Evolutionary conservation across 2,113 vertebrate genomes (phyloP).

Genomic region (Halcyon malimbica): DNA sequence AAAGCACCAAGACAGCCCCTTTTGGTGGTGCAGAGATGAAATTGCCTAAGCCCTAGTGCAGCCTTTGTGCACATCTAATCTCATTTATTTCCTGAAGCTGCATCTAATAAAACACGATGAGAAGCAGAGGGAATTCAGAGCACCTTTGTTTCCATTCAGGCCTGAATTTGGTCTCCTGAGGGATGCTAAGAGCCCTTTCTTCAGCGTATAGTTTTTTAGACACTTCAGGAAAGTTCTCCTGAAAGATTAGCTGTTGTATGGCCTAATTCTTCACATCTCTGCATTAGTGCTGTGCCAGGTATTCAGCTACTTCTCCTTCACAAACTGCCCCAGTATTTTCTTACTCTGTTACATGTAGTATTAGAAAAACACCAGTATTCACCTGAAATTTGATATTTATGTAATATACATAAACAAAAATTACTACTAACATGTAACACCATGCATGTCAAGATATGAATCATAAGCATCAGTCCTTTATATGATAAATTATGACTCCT

Average conservation of each 20-base stretch:
- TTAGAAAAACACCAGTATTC: background rate
- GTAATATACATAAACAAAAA: background rate
- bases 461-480: background rate
- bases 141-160: background rate
- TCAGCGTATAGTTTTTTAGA: background rate
- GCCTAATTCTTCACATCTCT: background rate
- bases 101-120: background rate
- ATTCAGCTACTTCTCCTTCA: background rate
- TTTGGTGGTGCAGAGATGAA: background rate
- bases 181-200: background rate
- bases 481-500: background rate
- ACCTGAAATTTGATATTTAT: background rate
- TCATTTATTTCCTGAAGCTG: background rate
- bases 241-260: background rate
- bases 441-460: background rate
- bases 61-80: background rate
- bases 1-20: background rate
- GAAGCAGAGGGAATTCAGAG: background rate
- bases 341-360: background rate
- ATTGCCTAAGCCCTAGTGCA: rapidly evolving
- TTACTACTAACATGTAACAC: background rate
- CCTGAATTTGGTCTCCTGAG: background rate
- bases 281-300: background rate
- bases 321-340: background rate
- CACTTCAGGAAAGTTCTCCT: background rate